Evolutionary conservation across 2,113 vertebrate genomes (phyloP), one percentile per base, ranked within the genome.

Genomic region (Strix uralensis): DNA sequence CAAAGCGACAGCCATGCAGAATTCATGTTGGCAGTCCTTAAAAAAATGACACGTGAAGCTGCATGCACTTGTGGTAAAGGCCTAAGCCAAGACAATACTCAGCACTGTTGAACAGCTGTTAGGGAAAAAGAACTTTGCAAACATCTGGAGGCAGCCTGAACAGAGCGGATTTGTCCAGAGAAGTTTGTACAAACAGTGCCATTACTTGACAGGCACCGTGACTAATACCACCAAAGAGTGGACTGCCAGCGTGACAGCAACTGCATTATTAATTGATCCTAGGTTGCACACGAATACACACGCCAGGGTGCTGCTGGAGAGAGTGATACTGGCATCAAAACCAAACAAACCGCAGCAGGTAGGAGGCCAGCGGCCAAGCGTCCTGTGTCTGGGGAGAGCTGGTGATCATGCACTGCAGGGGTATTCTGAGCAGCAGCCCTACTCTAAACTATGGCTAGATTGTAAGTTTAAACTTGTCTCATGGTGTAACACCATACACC

Each of bases 141-240:
- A 77, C 27, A 22, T 10, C 32, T 46, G 44, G 58, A 59, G 65
- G n/a, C 65, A 73, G 70, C 74, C 74, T 32, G 38, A 46, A 7
- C 32, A 55, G 29, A 71, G 51, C 15, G 42, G 21, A 7, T 75
- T 79, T 63, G 42, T 47, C 5, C 18, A 29, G 79, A 44, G 15
- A 23, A 22, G 47, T 26, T 42, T 6, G 2, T 26, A 20, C 70
- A 20, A 57, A 44, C 20, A 7, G 62, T 26, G 23, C 25, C 11
- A 0, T 18, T 49, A 11, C 7, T 1, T 58, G 36, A 2, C 21
- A 4, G 49, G 42, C 57, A 18, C 5, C 0, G 1, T 1, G 3
- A 30, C 52, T 15, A 7, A 3, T 7, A 13, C 4, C 21, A 2
- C 30, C 27, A 3, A 4, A 9, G 36, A 38, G 38, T 0, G 1